Percentiles rank a stretch among this genome's conserved stretches.
Evolutionary conservation across 2,888 invertebrate genomes (phyloP).

Genomic region (Petrolisthes cinctipes): DNA sequence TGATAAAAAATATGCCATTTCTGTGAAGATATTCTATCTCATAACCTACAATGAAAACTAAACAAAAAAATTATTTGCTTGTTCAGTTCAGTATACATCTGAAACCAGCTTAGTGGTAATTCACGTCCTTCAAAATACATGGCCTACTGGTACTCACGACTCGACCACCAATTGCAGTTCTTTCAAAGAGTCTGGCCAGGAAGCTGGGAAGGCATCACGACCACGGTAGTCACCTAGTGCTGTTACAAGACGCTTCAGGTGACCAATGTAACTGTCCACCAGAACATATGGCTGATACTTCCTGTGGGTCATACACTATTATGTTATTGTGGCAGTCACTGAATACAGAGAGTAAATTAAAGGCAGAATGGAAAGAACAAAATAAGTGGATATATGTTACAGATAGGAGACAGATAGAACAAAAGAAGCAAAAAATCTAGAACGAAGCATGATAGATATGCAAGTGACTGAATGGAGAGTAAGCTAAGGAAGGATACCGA

Average conservation of each 20-base stretch:
- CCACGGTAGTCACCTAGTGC: constrained; percentile 83
- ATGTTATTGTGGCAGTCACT: too few species aligned
- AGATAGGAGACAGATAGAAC: not conserved
- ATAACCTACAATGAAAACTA: not conserved
- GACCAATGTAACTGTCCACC: constrained; percentile 86
- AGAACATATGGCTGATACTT: constrained; percentile 93
- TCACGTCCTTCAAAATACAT: not conserved
- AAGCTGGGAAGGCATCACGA: constrained; percentile 77
- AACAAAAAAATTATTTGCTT: not conserved
- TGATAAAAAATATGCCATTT: not conserved
- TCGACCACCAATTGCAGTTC: constrained; percentile 88
- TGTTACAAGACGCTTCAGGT: constrained; percentile 86
- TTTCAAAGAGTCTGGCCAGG: constrained; percentile 81
- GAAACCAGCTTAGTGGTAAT: not conserved
- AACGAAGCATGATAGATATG: not conserved
- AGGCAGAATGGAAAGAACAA: not conserved
- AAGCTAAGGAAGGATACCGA: too few species aligned
- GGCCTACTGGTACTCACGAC: constrained; percentile 76
- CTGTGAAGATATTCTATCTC: not conserved
- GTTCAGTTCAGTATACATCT: too few species aligned
- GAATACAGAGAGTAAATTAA: not conserved
- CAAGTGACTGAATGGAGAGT: too few species aligned
- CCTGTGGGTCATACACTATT: constrained; percentile 69
- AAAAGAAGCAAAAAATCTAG: not conserved
- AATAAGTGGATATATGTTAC: not conserved